Conservation (phyloP, 2,888 invertebrate genomes). For the Drosophila quasianomalipes region DNA sequence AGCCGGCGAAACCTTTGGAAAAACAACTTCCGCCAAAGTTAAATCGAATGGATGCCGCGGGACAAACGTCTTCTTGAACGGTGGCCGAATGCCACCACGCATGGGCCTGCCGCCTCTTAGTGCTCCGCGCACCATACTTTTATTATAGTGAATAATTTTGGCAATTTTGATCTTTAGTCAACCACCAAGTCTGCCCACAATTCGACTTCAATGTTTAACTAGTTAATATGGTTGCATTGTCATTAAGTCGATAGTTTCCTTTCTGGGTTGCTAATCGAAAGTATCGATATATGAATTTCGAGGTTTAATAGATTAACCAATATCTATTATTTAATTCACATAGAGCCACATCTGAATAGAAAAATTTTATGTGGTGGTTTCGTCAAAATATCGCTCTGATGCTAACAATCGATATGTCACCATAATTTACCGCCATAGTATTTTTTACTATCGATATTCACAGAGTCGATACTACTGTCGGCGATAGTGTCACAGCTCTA, state of each 20-base stretch:
- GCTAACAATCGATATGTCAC: slow-evolving; percentile 1
- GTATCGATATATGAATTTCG: slow-evolving; percentile 1
- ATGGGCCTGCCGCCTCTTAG: slow-evolving; percentile 88
- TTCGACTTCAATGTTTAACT: slow-evolving; percentile 1
- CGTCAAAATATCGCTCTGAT: neutral
- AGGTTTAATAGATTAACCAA: neutral
- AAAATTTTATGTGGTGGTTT: neutral
- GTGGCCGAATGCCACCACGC: slow-evolving; percentile 89
- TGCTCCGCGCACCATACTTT: slow-evolving; percentile 90
- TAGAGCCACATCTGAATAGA: neutral
- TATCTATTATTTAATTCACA: neutral
- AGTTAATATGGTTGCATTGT: slow-evolving; percentile 6
- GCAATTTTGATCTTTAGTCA: slow-evolving; percentile 21
- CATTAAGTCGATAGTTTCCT: neutral
- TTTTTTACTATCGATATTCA: slow-evolving; percentile 2
- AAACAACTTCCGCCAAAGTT: slow-evolving; percentile 93
- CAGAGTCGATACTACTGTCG: slow-evolving; percentile 4
- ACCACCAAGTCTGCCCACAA: slow-evolving; percentile 15
- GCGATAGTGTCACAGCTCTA: slow-evolving; percentile 43
- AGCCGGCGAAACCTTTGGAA: slow-evolving; percentile 93
- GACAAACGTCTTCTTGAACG: slow-evolving; percentile 88
- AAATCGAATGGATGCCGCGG: slow-evolving; percentile 95
- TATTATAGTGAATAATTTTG: slow-evolving; percentile 67
- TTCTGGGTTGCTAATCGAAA: neutral
- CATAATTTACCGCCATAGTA: neutral